Base-by-base conservation (phyloP, 2,113 vertebrate genomes). In the Seriola rivoliana region DNA sequence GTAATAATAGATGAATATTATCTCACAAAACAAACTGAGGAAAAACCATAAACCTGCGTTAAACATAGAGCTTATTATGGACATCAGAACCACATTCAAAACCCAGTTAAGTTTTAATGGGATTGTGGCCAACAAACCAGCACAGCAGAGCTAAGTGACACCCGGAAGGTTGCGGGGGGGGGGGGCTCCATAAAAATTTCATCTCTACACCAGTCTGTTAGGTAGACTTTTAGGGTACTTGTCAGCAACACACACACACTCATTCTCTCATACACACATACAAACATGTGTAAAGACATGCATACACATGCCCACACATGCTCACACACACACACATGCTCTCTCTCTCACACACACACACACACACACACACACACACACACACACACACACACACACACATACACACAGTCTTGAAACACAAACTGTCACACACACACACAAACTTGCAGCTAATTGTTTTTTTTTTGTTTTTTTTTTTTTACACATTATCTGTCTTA, bases 401-500 rank as follows among this genome's bases (percentile, higher is more conserved):
- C 48, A 54, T 55, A 46, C 82, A 80, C 78, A 8, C 60, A 73
- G 64, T 66, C 57, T 13, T 62, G 42, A 81, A 58, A 83, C 68
- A 79, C 54, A 75, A 42, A 75, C 58, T 44, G 23, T 74, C 72
- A 67, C 75, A 85, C 57, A 38, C 65, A 65, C 70, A 52, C 74
- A 65, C 70, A 52, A 64, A 89, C 60, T 73, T 78, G 85, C 89
- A 89, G 85, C 81, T 78, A 88, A 66, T 80, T 44, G 2, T 52
- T 58, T 70, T 32, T 72, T 78, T 75, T 84, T 90, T 88, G 63
- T 71, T 57, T 48, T 63, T 34, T 73, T 75, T 70, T 86, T 90
- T 88, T 67, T 74, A 88, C 88, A 91, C 75, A 62, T 87, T 84
- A 72, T 87, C 81, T 78, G 63, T 89, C 82, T 85, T 81, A 81